Percentiles rank a stretch among this genome's conserved stretches.
Conservation (phyloP, 2,113 vertebrate genomes). For the Dendropsophus ebraccatus region DNA sequence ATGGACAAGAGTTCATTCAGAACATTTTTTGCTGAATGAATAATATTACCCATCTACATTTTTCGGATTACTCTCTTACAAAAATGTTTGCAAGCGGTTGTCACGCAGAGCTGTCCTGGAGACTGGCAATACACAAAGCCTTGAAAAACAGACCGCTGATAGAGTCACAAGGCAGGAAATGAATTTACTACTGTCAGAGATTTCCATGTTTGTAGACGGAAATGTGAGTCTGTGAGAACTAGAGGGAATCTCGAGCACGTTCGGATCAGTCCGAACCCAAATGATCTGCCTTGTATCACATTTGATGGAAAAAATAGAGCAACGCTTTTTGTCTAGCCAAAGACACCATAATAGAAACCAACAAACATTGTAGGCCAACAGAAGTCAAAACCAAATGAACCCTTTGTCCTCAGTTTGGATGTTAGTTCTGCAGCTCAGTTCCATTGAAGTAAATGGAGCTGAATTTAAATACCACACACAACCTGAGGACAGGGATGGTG, state of each 20-base stretch:
- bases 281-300: too few species aligned
- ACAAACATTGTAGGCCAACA: too few species aligned
- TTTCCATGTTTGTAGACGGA: slow-evolving; percentile 37
- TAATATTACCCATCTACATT: neutral
- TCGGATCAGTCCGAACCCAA: too few species aligned
- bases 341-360: too few species aligned
- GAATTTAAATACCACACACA: too few species aligned
- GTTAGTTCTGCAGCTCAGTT: too few species aligned
- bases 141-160: slow-evolving; percentile 22
- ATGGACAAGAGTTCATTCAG: neutral
- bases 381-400: too few species aligned
- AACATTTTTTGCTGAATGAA: neutral
- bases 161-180: slow-evolving; percentile 51
- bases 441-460: too few species aligned
- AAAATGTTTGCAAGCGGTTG: neutral
- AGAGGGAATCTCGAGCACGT: neutral
- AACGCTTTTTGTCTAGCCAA: too few species aligned
- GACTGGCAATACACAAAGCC: neutral
- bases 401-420: too few species aligned
- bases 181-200: slow-evolving; percentile 26
- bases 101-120: neutral
- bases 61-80: neutral
- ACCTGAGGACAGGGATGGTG: too few species aligned
- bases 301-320: too few species aligned
- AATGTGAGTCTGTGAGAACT: slow-evolving; percentile 17